Evolutionary conservation across 2,888 invertebrate species (phyloP).

Genomic region (Agonopterix subpropinquella): DNA sequence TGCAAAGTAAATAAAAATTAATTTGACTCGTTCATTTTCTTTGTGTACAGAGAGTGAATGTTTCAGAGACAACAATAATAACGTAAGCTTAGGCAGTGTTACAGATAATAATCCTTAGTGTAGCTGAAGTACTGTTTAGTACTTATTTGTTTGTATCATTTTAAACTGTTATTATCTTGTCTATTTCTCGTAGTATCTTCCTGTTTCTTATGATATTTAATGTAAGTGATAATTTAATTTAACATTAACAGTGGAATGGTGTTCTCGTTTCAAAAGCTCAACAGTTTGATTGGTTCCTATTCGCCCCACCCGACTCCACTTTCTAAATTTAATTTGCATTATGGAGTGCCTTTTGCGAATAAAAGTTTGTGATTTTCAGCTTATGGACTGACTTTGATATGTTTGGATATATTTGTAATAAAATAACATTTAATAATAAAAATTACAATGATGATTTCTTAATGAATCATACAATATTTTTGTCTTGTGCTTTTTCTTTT

Average conservation of each 20-base stretch:
- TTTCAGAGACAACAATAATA: conserved; percentile 23
- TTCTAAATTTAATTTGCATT: conserved; percentile 36
- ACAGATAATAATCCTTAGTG: conserved; percentile 25
- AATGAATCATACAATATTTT: conserved; percentile 36
- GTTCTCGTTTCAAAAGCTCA: conserved; percentile 30
- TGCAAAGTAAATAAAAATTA: conserved; percentile 30
- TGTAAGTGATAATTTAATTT: conserved; percentile 34
- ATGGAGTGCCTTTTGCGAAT: conserved; percentile 62
- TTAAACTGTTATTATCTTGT: conserved; percentile 32
- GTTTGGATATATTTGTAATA: conserved; percentile 55
- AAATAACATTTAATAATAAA: conserved; percentile 26
- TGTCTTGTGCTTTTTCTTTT: conserved; percentile 21
- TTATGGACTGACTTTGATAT: conserved; percentile 56
- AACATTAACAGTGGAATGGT: conserved; percentile 20
- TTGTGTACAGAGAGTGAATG: conserved; percentile 31
- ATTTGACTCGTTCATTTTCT: conserved; percentile 35
- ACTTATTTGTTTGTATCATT: conserved; percentile 34
- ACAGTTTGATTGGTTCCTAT: conserved; percentile 24
- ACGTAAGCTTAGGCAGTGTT: conserved; percentile 28
- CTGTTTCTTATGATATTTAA: conserved; percentile 50
- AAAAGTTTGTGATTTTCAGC: conserved; percentile 41
- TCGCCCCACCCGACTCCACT: conserved; percentile 15
- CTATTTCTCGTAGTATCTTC: conserved; percentile 53
- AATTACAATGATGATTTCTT: conserved; percentile 24
- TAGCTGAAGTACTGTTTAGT: conserved; percentile 26